Percentiles rank a stretch among this genome's conserved stretches.
Evolutionary conservation across 2,113 vertebrate genomes (phyloP).

Genomic region (Marcusenius ussheri): DNA sequence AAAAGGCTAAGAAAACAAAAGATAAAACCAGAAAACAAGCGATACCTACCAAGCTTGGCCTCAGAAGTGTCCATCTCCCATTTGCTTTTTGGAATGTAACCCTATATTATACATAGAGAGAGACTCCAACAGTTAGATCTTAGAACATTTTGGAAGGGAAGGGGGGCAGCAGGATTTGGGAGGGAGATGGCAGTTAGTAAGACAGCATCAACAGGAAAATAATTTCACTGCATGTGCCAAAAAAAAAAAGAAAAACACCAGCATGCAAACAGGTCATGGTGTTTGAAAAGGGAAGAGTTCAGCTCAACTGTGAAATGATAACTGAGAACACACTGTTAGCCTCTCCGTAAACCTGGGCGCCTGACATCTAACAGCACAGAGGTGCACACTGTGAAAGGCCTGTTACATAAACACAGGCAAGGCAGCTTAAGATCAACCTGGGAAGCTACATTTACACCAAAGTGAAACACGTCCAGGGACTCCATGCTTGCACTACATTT

Average conservation of each 20-base stretch:
- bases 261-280: conserved; percentile 18
- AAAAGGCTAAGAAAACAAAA: not conserved
- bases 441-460: not conserved
- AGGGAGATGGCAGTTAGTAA: conserved; percentile 36
- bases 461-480: not conserved
- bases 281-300: not conserved
- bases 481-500: not conserved
- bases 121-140: conserved; percentile 88
- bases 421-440: not conserved
- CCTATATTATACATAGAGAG: conserved; percentile 94
- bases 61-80: conserved; percentile 99
- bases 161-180: conserved; percentile 36
- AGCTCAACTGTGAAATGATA: not conserved
- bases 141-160: conserved; percentile 33
- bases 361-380: not conserved
- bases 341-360: not conserved
- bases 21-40: conserved; percentile 50
- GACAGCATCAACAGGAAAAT: conserved; percentile 9
- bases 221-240: not conserved
- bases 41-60: conserved; percentile 94
- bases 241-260: not conserved
- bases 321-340: not conserved
- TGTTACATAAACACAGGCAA: not conserved
- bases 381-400: not conserved
- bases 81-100: conserved; percentile 99